Conservation (phyloP, 1,140 invertebrate genomes). For the Brachionus koreanus region DNA sequence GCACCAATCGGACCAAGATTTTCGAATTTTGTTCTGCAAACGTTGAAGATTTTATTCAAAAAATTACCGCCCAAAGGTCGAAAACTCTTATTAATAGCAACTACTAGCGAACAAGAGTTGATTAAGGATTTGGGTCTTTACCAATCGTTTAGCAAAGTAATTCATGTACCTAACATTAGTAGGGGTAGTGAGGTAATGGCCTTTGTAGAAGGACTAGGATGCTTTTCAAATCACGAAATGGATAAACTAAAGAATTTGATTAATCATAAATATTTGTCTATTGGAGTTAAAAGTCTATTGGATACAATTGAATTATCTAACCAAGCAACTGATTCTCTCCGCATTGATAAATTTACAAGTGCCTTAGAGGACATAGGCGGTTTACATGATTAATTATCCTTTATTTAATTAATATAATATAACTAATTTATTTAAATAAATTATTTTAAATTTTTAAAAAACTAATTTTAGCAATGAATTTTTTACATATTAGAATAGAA, state of each 20-base stretch:
- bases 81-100: slow-evolving; percentile 43
- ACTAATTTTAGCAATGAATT: too few relatives aligned
- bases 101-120: slow-evolving; percentile 23
- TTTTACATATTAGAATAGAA: too few relatives aligned
- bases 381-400: not conserved
- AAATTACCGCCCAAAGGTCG: slow-evolving; percentile 74
- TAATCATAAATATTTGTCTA: slow-evolving; percentile 10
- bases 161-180: slow-evolving; percentile 36
- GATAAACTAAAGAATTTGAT: not conserved
- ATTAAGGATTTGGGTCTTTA: slow-evolving; percentile 30
- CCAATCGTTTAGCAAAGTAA: slow-evolving; percentile 43
- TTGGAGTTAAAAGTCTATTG: slow-evolving; percentile 34
- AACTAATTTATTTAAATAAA: not conserved
- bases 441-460: not conserved
- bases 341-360: slow-evolving; percentile 11
- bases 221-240: slow-evolving; percentile 24
- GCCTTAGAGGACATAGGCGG: slow-evolving; percentile 37
- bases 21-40: slow-evolving; percentile 92
- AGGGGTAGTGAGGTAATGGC: slow-evolving; percentile 6
- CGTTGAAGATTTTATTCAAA: slow-evolving; percentile 85
- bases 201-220: slow-evolving; percentile 19
- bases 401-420: not conserved
- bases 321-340: slow-evolving; percentile 10
- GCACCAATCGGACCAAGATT: slow-evolving; percentile 94
- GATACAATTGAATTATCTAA: slow-evolving; percentile 41